A percentile compares a stretch with the other conserved stretches of the same genome.
Evolutionary conservation across 2,113 vertebrate species (phyloP).

Genomic region (Paradisaea rubra): DNA sequence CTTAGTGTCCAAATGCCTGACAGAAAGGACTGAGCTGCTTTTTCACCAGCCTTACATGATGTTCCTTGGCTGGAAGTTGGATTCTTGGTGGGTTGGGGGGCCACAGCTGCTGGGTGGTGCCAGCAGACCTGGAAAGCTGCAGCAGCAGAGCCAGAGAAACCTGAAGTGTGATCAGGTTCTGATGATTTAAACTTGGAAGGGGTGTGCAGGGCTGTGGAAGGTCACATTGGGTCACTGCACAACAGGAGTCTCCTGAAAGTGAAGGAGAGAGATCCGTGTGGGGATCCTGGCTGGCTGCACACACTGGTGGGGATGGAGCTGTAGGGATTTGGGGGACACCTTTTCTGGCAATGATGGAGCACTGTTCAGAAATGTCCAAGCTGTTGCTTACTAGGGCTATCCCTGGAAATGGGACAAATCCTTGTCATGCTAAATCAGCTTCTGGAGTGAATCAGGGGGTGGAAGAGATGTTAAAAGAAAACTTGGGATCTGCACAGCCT

Average conservation of each 20-base stretch:
- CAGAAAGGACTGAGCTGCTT: neutral
- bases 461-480: neutral
- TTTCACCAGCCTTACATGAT: neutral
- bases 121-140: neutral
- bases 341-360: neutral
- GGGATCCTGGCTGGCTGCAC: neutral
- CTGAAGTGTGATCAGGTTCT: neutral
- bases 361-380: neutral
- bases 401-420: neutral
- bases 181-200: neutral
- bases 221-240: neutral
- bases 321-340: neutral
- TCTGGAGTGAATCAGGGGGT: neutral
- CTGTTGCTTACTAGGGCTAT: neutral
- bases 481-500: neutral
- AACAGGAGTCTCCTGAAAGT: neutral
- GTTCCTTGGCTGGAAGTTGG: neutral
- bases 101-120: neutral
- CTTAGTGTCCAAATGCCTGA: neutral
- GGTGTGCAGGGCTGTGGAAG: neutral
- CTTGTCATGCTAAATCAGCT: neutral
- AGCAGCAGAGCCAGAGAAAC: neutral
- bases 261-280: neutral
- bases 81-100: neutral
- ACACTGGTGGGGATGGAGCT: neutral